Evolutionary conservation across 2,888 invertebrate genomes (phyloP).

Genomic region (Marronus borbonicus): DNA sequence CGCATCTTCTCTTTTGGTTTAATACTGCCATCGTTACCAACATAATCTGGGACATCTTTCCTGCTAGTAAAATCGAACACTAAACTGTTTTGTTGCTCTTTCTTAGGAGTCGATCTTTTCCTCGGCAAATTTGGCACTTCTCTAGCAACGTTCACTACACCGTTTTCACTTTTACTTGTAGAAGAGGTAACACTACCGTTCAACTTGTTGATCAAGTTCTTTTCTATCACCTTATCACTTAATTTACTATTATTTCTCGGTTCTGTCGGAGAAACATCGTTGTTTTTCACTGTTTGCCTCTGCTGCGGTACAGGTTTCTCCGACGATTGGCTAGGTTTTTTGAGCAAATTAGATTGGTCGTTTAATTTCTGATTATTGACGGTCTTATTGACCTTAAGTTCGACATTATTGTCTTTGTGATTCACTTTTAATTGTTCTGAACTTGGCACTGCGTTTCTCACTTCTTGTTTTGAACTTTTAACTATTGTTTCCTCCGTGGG

Average conservation of each 20-base stretch:
- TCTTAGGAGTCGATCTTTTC: constrained; percentile 61
- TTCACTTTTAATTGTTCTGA: constrained; percentile 61
- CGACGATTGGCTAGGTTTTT: constrained; percentile 39
- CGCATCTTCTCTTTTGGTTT: constrained; percentile 77
- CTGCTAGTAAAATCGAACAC: constrained; percentile 91
- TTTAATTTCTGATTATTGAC: constrained; percentile 32
- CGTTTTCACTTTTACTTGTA: constrained; percentile 25
- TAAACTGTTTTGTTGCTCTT: constrained; percentile 77
- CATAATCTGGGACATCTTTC: constrained; percentile 92
- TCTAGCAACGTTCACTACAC: constrained; percentile 50
- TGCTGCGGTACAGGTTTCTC: constrained; percentile 16
- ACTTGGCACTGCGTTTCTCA: constrained; percentile 39
- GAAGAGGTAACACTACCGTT: constrained; percentile 20
- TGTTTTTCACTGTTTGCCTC: constrained; percentile 18
- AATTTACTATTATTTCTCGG: constrained; percentile 59
- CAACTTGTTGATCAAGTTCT: constrained; percentile 76
- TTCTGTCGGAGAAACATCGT: constrained; percentile 11
- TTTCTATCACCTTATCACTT: constrained; percentile 76
- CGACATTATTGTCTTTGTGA: constrained; percentile 51
- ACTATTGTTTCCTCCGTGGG: not conserved
- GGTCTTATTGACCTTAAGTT: constrained; percentile 28
- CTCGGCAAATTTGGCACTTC: constrained; percentile 50
- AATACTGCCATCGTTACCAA: constrained; percentile 90
- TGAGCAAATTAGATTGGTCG: constrained; percentile 18
- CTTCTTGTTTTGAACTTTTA: not conserved